Base-by-base conservation (phyloP, 2,113 vertebrate species). In the Mobula hypostoma region DNA sequence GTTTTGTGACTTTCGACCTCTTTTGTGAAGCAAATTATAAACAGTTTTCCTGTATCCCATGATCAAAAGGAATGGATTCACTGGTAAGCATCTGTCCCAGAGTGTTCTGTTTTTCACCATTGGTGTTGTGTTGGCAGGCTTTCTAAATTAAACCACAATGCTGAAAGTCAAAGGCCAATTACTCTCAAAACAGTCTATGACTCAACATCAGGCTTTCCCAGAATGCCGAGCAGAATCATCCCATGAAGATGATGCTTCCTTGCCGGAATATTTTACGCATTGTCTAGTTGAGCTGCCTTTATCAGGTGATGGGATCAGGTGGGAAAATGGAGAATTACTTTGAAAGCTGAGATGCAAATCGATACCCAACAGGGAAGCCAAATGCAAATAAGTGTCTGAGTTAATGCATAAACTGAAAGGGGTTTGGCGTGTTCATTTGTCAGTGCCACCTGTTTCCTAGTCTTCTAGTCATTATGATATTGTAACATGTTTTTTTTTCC, bases 401-500 rank as follows among this genome's bases (percentile, higher is more conserved):
- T 12, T 90, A 2, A 17, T 14, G 15, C n/a, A 19, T 6, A 90
- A 32, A 32, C 4, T 90, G 85, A 90, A 48, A 66, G 85, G 61
- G 56, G 14, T 90, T 66, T 66, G 61, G n/a, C 66, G 61, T 66
- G 6, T n/a, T 66, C 14, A 66, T n/a, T 32, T 29, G n/a, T 68
- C 85, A 66, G 1, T 90, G 61, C 85, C 85, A 90, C 85, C 85
- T 90, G 85, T 90, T 90, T 90, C 85, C 85, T 90, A 32, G 85
- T 32, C 61, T 90, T 90, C 61, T 61, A 90, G 61, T 90, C 61
- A 66, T 90, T 90, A 90, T 90, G 85, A 90, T 36, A 66, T 90
- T 7, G 85, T 66, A 48, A 90, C 58, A 12, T 87, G 58, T 74
- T 66, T 90, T 90, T 48, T 88, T 66, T 32, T 29, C 61, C 61